Conservation (phyloP, 2,113 vertebrate species). For the Gymnarchus niloticus region DNA sequence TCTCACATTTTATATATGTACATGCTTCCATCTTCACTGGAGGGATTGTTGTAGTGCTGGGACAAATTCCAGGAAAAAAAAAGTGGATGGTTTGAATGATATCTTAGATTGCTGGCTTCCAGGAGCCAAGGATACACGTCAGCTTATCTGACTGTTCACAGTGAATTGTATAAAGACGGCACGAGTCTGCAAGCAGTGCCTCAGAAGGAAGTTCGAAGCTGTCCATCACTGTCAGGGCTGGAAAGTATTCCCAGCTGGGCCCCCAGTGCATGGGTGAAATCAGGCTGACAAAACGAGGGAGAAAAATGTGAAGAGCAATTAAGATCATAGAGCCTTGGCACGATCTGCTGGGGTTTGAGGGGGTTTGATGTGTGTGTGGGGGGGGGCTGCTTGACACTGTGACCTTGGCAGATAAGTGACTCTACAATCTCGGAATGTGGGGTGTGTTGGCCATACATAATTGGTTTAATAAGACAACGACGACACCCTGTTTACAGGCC, state of each 20-base stretch:
- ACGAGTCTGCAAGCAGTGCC: neutral
- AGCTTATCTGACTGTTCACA: neutral
- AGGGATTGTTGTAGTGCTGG: too few relatives aligned
- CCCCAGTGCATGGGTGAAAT: neutral
- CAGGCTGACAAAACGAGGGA: neutral
- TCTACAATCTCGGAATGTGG: neutral
- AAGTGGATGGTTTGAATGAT: neutral
- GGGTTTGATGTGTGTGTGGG: neutral
- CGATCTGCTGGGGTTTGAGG: too few relatives aligned
- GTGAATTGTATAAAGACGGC: neutral
- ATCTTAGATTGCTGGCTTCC: neutral
- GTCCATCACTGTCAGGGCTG: neutral
- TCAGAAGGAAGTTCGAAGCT: neutral
- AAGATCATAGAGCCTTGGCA: too few relatives aligned
- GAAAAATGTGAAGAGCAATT: neutral
- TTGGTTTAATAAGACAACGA: conserved; percentile 3
- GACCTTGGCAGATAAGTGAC: neutral
- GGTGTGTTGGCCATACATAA: neutral
- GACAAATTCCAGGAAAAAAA: neutral
- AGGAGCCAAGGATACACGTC: neutral
- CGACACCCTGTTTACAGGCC: neutral
- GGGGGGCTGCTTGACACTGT: neutral
- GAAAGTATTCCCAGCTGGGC: neutral
- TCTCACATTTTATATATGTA: neutral
- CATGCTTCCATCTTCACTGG: neutral